A percentile compares a stretch with the other conserved stretches of the same genome.
Conservation (phyloP, 2,888 invertebrate genomes). For the Drosophila cognata region DNA sequence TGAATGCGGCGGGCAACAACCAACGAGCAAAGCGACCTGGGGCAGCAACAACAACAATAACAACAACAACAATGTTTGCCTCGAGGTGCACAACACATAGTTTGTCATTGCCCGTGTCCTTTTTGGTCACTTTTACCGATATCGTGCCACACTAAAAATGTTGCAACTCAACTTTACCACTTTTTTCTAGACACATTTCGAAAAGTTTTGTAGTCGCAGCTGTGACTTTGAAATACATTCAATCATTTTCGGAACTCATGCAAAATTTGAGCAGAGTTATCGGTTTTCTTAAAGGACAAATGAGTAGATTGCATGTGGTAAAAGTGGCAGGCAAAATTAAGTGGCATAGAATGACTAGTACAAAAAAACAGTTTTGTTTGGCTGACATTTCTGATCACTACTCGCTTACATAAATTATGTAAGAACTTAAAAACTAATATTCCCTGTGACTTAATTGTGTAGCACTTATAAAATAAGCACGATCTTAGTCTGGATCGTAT, state of each 20-base stretch:
- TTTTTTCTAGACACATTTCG: constrained; percentile 1
- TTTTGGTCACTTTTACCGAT: constrained; percentile 22
- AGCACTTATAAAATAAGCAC: background rate
- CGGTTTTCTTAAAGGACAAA: background rate
- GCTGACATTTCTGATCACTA: background rate
- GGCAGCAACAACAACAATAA: constrained; percentile 25
- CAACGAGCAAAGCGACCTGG: constrained; percentile 4
- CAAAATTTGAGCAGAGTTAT: constrained; percentile 23
- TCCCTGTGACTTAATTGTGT: background rate
- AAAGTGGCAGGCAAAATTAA: background rate
- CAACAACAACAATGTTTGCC: constrained; percentile 36
- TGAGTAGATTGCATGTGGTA: constrained; percentile 3
- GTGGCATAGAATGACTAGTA: background rate
- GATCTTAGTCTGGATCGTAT: background rate
- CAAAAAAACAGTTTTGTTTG: background rate
- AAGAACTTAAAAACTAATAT: background rate
- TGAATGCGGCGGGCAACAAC: background rate
- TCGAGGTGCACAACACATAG: constrained; percentile 38
- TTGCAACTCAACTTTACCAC: constrained; percentile 31
- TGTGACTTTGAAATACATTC: constrained; percentile 68
- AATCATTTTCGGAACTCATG: constrained; percentile 59
- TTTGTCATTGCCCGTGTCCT: constrained; percentile 41
- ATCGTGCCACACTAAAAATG: constrained; percentile 31
- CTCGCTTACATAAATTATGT: background rate
- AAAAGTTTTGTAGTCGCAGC: constrained; percentile 52